Base-by-base conservation (phyloP, 1,140 invertebrate genomes). In the Bombus pascuorum region DNA sequence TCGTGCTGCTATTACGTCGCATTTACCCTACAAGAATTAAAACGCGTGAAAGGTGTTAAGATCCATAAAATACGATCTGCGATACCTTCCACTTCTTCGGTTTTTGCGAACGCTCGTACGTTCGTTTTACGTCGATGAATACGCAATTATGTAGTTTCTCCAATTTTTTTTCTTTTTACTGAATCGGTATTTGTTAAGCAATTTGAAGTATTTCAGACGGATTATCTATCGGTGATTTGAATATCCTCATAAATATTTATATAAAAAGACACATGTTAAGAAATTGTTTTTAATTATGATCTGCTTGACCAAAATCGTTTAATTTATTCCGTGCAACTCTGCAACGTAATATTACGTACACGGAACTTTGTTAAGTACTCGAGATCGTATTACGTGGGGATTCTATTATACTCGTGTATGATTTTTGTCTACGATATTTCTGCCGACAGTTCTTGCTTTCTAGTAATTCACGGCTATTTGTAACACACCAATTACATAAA, bases 351-450 rank as follows among this genome's bases (percentile, higher is more conserved):
- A 81, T 90, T 90, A 87, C 89, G 86, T 87, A 90, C 53, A 81
- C 86, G 88, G 89, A 90, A 90, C 89, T 78, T 83, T n/a, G 72
- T 28, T 34, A 77, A 70, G 44, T 75, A 65, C 39, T 76, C n/a
- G 66, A 18, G 78, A 87, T 85, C 74, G 70, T 62, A 57, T 85
- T 90, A 87, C 80, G 42, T 81, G 76, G 70, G 75, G 80, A 80
- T 83, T 83, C 72, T 68, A 89, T 86, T 86, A 59, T 66, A 47
- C 72, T 59, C 15, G 22, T n/a, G 62, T 62, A 83, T 37, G 83
- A 86, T 89, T 87, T 77, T 76, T 85, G 82, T 65, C 42, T 44
- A 68, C 15, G 71, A 39, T 62, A 76, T 82, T 84, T 42, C 53
- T 76, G 47, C 18, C 59, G 59, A n/a, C 10, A 83, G 53, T 79